Evolutionary conservation across 2,113 vertebrate species (phyloP).

Genomic region (Coturnix japonica): DNA sequence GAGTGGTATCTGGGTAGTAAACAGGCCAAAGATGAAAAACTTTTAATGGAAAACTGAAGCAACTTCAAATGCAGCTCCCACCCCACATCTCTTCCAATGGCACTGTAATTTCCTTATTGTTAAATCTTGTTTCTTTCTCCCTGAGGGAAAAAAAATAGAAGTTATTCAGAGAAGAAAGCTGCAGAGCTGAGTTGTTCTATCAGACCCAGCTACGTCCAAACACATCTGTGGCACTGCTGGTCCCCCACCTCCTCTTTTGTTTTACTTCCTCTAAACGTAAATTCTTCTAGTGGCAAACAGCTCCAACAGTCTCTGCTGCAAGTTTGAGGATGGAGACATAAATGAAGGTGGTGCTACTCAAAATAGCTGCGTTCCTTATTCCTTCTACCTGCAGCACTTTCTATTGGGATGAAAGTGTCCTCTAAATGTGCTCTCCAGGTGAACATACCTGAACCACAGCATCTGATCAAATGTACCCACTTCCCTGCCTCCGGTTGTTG

Average conservation of each 20-base stretch:
- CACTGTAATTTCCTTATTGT: not conserved
- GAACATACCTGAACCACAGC: not conserved
- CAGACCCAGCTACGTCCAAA: not conserved
- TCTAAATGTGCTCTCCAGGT: not conserved
- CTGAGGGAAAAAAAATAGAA: not conserved
- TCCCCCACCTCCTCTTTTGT: not conserved
- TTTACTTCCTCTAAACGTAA: not conserved
- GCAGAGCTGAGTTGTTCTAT: not conserved
- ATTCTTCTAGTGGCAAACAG: not conserved
- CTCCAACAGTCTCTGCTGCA: not conserved
- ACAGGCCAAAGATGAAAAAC: not conserved
- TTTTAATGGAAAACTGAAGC: not conserved
- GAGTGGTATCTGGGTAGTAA: not conserved
- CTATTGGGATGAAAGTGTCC: not conserved
- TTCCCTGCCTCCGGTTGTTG: not conserved
- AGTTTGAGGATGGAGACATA: not conserved
- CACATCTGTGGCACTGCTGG: rapidly evolving
- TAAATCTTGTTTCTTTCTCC: not conserved
- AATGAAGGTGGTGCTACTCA: not conserved
- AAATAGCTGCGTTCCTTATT: not conserved
- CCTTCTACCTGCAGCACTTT: not conserved
- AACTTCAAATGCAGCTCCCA: not conserved
- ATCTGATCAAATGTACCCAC: not conserved
- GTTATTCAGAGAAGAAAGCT: not conserved
- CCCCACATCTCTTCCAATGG: not conserved